phyloP scores from a whole-genome alignment of 2,797 vertebrate genomes.

The Chrysolophus pictus region DNA sequence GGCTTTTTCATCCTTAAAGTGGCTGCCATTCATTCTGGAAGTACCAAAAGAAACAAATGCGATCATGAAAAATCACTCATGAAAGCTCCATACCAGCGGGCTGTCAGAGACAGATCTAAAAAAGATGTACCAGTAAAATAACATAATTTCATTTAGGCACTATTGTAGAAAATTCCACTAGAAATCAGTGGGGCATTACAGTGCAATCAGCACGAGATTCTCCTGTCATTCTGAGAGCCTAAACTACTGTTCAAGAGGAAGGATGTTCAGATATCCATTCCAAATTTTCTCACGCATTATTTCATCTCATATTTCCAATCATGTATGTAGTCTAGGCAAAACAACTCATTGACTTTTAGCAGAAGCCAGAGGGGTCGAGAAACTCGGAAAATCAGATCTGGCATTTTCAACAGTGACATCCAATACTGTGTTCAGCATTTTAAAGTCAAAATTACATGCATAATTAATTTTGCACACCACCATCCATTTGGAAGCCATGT shows the following conservation, averaged over 20 bases:
- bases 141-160: background rate
- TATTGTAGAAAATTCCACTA: background rate
- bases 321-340: conserved; percentile 3
- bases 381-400: background rate
- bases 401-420: conserved; percentile 11
- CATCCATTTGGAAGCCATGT: conserved; percentile 8
- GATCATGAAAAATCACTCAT: background rate
- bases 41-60: conserved; percentile 11
- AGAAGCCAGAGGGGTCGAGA: conserved; percentile 5
- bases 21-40: conserved; percentile 90
- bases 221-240: background rate
- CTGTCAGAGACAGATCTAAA: background rate
- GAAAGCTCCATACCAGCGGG: background rate
- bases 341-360: conserved; percentile 42
- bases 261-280: conserved; percentile 5
- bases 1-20: conserved; percentile 91
- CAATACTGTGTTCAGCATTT: background rate
- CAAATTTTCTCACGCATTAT: conserved; percentile 49
- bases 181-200: background rate
- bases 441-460: background rate
- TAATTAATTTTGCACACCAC: conserved; percentile 33
- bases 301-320: conserved; percentile 41
- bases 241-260: conserved; percentile 19
- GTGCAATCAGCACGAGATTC: background rate
- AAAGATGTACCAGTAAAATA: conserved; percentile 6